phyloP scores from a whole-genome alignment of 2,113 vertebrate species.

The Ceyx melanurus region DNA sequence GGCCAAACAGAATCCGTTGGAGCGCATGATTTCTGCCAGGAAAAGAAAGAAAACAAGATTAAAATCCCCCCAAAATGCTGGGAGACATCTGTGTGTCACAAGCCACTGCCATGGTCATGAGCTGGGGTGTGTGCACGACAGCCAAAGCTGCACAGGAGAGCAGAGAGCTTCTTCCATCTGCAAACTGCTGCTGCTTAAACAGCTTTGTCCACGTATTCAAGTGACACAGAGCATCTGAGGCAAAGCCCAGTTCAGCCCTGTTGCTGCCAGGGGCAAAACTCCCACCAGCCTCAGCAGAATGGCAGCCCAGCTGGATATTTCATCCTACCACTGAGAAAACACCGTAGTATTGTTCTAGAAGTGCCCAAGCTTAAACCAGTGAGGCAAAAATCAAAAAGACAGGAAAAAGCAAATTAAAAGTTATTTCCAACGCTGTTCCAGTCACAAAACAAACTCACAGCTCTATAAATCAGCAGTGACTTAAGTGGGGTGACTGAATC shows the following conservation, averaged over 20 bases:
- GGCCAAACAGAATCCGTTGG: constrained; percentile 96
- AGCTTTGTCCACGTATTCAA: background rate
- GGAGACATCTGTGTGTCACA: background rate
- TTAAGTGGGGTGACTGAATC: background rate
- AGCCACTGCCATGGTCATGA: background rate
- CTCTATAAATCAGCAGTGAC: background rate
- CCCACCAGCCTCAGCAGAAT: background rate
- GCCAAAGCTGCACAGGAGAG: background rate
- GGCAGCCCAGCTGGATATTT: background rate
- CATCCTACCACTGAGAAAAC: background rate
- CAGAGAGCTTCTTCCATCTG: background rate
- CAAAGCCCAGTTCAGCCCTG: background rate
- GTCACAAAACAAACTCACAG: too few species aligned
- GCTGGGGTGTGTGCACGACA: background rate
- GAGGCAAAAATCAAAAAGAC: background rate
- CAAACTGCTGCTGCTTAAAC: background rate
- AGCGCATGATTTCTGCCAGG: constrained; percentile 92
- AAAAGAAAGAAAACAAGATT: constrained; percentile 2
- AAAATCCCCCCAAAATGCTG: background rate
- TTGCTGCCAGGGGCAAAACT: background rate
- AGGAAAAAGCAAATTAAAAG: background rate
- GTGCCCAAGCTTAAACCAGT: background rate
- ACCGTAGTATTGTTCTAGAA: background rate
- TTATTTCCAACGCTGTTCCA: background rate
- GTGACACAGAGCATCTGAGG: background rate